phyloP scores from a whole-genome alignment of 2,888 invertebrate species.

The Drosophila nr. fundita region DNA sequence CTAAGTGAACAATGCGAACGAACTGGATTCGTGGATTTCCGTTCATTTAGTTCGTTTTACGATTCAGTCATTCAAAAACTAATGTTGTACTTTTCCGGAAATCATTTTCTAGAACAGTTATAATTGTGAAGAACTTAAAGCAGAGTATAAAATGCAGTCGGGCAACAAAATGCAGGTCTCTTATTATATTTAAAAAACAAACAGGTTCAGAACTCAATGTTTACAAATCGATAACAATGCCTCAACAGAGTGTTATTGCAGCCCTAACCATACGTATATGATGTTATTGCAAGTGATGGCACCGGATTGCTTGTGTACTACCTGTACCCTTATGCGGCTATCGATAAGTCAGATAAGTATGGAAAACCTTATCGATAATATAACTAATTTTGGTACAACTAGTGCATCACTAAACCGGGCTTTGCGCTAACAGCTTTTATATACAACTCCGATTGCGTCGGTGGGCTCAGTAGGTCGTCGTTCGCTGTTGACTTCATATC shows the following conservation, averaged over 20 bases:
- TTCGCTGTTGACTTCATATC: constrained; percentile 52
- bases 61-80: background rate
- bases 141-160: background rate
- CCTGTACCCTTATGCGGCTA: background rate
- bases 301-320: background rate
- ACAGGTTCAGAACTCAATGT: background rate
- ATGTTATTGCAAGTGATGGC: background rate
- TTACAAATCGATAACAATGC: constrained; percentile 19
- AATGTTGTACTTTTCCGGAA: background rate
- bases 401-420: constrained; percentile 34
- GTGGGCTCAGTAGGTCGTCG: constrained; percentile 50
- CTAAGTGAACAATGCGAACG: constrained; percentile 1
- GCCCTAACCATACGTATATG: no score
- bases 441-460: constrained; percentile 43
- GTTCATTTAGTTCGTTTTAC: constrained; percentile 17
- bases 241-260: constrained; percentile 3
- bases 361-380: constrained; percentile 5
- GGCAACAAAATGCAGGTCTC: background rate
- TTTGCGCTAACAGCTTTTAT: constrained; percentile 43
- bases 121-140: background rate
- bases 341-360: background rate
- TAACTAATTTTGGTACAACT: constrained; percentile 1
- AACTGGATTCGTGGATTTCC: background rate
- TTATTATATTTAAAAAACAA: no score
- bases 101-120: background rate